These are phyloP conservation scores for Furnarius figulus DNA, from an alignment of 2,113 vertebrate species.

Conservation along the genomic window DNA sequence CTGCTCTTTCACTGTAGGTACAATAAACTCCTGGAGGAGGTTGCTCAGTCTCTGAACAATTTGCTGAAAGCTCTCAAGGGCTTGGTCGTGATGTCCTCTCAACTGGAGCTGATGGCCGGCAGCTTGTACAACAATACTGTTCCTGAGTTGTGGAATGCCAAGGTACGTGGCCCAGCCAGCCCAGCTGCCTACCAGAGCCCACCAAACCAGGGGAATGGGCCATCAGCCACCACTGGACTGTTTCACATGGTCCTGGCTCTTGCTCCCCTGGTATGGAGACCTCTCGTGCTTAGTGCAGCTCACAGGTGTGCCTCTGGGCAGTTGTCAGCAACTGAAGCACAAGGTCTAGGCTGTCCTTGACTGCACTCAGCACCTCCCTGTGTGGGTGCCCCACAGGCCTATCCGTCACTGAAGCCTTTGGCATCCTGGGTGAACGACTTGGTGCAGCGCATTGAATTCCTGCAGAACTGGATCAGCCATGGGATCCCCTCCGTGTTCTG, in stretches of 20 bases:
- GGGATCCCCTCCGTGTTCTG: constrained; percentile 89
- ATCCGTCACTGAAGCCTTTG: constrained; percentile 88
- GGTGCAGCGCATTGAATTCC: constrained; percentile 81
- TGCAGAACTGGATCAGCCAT: constrained; percentile 80
- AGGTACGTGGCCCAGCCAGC: constrained; percentile 53
- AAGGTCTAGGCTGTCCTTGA: background rate
- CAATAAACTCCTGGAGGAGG: constrained; percentile 83
- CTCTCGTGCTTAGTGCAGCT: background rate
- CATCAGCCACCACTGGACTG: background rate
- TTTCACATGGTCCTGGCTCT: background rate
- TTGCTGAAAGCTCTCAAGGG: constrained; percentile 89
- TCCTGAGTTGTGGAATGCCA: constrained; percentile 87
- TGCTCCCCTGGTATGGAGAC: fast-evolving
- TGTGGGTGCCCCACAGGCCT: constrained; percentile 73
- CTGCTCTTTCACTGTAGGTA: constrained; percentile 75
- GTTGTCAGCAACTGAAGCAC: background rate
- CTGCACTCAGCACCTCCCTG: background rate
- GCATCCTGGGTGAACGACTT: constrained; percentile 89
- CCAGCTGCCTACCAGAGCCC: background rate
- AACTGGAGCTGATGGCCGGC: constrained; percentile 87
- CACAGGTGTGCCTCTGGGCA: background rate
- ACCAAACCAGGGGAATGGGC: background rate
- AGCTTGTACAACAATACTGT: constrained; percentile 88
- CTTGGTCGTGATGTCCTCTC: constrained; percentile 89
- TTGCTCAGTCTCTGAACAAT: constrained; percentile 81